Conservation (phyloP, 2,888 invertebrate species). For the Lucinisca nassula region DNA sequence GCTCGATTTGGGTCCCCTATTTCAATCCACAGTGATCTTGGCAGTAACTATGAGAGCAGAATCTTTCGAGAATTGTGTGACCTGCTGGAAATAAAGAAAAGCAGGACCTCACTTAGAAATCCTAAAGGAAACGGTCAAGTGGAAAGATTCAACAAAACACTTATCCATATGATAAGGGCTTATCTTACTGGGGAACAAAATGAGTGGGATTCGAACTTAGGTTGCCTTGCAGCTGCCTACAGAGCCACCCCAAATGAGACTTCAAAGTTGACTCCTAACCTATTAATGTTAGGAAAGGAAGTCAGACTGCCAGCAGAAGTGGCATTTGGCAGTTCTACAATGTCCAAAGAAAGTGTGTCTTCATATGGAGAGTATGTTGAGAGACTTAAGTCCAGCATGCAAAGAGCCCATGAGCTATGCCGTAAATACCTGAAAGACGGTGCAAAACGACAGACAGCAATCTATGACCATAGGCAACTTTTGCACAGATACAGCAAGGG, state of each 20-base stretch:
- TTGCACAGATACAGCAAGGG: slow-evolving; percentile 17
- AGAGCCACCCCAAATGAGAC: slow-evolving; percentile 47
- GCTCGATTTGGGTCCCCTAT: slow-evolving; percentile 46
- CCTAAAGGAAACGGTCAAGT: slow-evolving; percentile 57
- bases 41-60: slow-evolving; percentile 55
- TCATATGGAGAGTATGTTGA: slow-evolving; percentile 35
- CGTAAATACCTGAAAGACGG: not conserved
- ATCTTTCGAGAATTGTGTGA: slow-evolving; percentile 56
- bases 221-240: slow-evolving; percentile 59
- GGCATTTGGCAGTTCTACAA: slow-evolving; percentile 21
- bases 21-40: slow-evolving; percentile 59
- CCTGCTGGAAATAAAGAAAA: no score
- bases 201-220: slow-evolving; percentile 65
- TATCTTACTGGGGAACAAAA: slow-evolving; percentile 54
- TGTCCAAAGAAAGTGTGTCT: not conserved
- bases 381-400: slow-evolving; percentile 26
- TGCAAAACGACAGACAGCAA: slow-evolving; percentile 23
- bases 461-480: slow-evolving; percentile 7
- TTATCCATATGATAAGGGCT: slow-evolving; percentile 51
- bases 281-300: slow-evolving; percentile 65
- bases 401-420: slow-evolving; percentile 1
- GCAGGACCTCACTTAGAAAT: slow-evolving; percentile 47
- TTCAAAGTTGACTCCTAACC: slow-evolving; percentile 60
- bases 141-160: slow-evolving; percentile 55
- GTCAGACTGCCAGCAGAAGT: slow-evolving; percentile 59